These are phyloP conservation scores for Orchesella cincta DNA, from an alignment of 1,140 invertebrate species.

Conservation along the genomic window DNA sequence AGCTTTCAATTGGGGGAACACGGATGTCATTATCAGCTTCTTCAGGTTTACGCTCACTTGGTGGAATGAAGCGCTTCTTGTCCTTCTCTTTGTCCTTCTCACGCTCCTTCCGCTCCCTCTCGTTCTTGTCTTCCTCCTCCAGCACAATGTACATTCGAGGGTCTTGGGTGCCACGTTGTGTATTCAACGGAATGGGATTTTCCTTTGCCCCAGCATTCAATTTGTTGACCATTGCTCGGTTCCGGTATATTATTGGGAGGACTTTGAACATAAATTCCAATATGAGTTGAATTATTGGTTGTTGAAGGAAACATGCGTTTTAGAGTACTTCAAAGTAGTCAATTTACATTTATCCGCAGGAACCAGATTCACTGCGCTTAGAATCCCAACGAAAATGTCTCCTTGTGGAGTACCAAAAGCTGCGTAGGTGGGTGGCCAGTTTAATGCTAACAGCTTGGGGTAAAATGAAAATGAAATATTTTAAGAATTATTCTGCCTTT, in stretches of 20 bases:
- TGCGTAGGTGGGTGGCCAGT: constrained; percentile 47
- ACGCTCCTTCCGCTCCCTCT: constrained; percentile 16
- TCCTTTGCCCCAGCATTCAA: constrained; percentile 36
- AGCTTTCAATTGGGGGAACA: constrained; percentile 31
- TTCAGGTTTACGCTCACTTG: not conserved
- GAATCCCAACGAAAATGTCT: constrained; percentile 51
- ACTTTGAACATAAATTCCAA: constrained; percentile 20
- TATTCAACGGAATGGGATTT: constrained; percentile 31
- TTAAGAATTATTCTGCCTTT: not conserved
- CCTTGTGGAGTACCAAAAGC: constrained; percentile 47
- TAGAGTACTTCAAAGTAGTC: not conserved
- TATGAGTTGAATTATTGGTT: not conserved
- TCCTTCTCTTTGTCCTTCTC: constrained; percentile 10
- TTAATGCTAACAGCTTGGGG: constrained; percentile 44
- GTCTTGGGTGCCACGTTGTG: constrained; percentile 43
- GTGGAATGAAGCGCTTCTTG: constrained; percentile 3
- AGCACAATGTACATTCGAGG: constrained; percentile 54
- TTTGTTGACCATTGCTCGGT: constrained; percentile 38
- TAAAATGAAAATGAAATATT: constrained; percentile 31
- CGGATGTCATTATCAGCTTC: not conserved
- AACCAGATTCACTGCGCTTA: constrained; percentile 34
- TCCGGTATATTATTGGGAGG: constrained; percentile 44
- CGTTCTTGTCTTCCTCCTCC: constrained; percentile 51
- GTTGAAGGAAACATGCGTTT: not conserved
- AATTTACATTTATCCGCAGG: constrained; percentile 46